phyloP scores from a whole-genome alignment of 2,797 vertebrate genomes.

The Oreortyx pictus region DNA sequence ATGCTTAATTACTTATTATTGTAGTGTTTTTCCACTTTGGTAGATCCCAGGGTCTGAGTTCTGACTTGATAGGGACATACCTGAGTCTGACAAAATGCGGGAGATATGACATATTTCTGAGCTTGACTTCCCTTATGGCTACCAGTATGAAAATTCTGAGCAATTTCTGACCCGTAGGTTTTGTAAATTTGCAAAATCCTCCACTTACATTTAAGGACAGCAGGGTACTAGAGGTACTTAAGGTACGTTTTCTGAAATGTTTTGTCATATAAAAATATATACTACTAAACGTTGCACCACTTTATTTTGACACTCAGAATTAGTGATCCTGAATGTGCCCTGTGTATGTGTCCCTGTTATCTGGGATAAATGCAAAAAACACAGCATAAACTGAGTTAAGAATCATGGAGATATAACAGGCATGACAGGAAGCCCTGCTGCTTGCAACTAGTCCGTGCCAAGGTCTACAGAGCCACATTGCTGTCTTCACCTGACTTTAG shows the following conservation, averaged over 20 bases:
- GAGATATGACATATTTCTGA: neutral
- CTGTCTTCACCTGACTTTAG: neutral
- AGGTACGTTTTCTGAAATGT: neutral
- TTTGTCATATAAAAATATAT: neutral
- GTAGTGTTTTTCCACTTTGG: neutral
- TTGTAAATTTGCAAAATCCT: neutral
- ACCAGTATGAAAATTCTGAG: neutral
- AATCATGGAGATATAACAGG: neutral
- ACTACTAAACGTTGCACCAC: neutral
- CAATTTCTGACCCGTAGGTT: neutral
- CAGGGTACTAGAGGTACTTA: neutral
- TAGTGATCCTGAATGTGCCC: neutral
- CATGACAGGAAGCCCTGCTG: neutral
- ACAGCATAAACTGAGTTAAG: neutral
- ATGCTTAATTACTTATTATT: neutral
- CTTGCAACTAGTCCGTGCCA: neutral
- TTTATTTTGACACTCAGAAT: neutral
- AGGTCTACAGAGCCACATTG: neutral
- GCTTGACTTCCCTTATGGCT: neutral
- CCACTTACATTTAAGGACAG: neutral
- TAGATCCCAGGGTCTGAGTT: neutral
- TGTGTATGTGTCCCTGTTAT: neutral
- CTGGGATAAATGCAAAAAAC: neutral
- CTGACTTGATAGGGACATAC: neutral
- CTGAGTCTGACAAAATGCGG: neutral